These are phyloP conservation scores for Otolemur crassicaudatus DNA, from an alignment of 2,797 vertebrate species.

Conservation along the genomic window DNA sequence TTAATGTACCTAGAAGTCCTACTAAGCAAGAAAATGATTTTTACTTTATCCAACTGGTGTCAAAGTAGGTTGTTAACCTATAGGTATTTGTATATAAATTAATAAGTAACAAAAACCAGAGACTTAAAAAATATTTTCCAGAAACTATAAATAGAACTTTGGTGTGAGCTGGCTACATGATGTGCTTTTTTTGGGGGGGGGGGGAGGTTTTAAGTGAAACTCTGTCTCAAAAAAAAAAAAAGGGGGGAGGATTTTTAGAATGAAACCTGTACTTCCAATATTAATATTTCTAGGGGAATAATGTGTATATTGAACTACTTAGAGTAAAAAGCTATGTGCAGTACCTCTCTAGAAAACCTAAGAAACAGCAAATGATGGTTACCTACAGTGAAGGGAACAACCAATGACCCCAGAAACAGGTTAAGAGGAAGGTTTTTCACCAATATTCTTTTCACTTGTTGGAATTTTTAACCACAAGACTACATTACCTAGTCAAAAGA, in stretches of 20 bases:
- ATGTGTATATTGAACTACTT: not conserved
- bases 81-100: conserved; percentile 11
- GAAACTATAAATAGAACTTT: not conserved
- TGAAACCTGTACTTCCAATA: conserved; percentile 19
- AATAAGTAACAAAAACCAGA: conserved; percentile 49
- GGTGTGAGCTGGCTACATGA: not conserved
- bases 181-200: not conserved
- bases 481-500: not conserved
- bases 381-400: not conserved
- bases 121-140: conserved; percentile 35
- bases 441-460: not conserved
- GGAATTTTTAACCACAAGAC: not conserved
- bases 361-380: not conserved
- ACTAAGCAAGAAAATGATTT: conserved; percentile 52
- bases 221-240: not conserved
- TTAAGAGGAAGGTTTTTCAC: not conserved
- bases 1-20: conserved; percentile 12
- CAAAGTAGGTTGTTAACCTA: not conserved
- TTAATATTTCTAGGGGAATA: not conserved
- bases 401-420: not conserved
- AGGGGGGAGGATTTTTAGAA: not conserved
- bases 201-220: too few relatives aligned
- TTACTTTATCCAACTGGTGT: not conserved
- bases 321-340: not conserved
- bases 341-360: not conserved